phyloP scores from a whole-genome alignment of 2,888 invertebrate species.

The Pelosia muscerda region DNA sequence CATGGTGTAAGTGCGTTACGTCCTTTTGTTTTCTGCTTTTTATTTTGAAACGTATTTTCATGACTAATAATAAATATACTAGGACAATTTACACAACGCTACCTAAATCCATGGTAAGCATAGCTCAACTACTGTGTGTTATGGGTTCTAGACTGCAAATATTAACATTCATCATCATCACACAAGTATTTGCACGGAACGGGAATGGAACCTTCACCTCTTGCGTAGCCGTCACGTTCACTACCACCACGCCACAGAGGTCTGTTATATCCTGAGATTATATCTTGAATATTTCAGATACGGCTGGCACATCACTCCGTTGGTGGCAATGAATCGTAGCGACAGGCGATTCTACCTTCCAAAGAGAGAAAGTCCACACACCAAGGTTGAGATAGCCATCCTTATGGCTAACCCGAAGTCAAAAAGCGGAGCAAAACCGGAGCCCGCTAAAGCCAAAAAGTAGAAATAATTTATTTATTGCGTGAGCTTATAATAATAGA shows the following conservation, averaged over 20 bases:
- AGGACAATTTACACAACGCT: too few relatives aligned
- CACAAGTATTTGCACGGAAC: too few relatives aligned
- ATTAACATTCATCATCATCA: too few relatives aligned
- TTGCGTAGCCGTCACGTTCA: too few relatives aligned
- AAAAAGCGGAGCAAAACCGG: not conserved
- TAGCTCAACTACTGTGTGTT: too few relatives aligned
- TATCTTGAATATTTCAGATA: constrained; percentile 59
- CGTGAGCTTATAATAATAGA: too few relatives aligned
- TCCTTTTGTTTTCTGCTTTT: not conserved
- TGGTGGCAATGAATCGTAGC: constrained; percentile 69
- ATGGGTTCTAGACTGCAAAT: too few relatives aligned
- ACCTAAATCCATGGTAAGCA: too few relatives aligned
- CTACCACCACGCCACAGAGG: too few relatives aligned
- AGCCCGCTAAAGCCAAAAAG: not conserved
- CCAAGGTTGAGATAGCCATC: constrained; percentile 78
- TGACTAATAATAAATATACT: too few relatives aligned
- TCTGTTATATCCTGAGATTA: too few relatives aligned
- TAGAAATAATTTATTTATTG: not conserved
- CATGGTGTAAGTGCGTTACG: constrained; percentile 62
- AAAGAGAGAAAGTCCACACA: constrained; percentile 69
- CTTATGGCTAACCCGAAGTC: constrained; percentile 68
- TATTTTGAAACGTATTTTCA: not conserved
- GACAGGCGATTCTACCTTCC: constrained; percentile 77
- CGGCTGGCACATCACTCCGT: constrained; percentile 73
- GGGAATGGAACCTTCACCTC: too few relatives aligned